A percentile compares a stretch with the other conserved stretches of the same genome.
Evolutionary conservation across 2,797 vertebrate species (phyloP).

Genomic region (Pangasius mekongensis): DNA sequence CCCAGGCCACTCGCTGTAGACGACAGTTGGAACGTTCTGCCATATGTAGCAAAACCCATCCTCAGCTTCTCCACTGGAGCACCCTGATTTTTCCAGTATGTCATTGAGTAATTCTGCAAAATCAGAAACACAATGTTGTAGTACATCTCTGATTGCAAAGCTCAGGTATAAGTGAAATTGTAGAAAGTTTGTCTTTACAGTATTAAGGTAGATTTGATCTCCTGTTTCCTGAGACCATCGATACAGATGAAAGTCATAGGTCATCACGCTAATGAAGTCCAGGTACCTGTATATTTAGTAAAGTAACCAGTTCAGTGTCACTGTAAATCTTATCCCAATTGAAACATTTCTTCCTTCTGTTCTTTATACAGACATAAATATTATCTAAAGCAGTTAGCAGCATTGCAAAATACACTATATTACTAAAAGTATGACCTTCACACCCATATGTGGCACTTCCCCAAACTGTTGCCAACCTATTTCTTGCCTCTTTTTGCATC

Average conservation of each 20-base stretch:
- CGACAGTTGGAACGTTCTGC: constrained; percentile 72
- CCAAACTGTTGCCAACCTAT: too few species aligned
- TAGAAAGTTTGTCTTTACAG: constrained; percentile 63
- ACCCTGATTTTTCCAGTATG: too few species aligned
- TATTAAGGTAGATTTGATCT: constrained; percentile 70
- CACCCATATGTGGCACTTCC: too few species aligned
- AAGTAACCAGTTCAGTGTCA: neutral
- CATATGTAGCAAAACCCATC: constrained; percentile 81
- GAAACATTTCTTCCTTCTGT: neutral
- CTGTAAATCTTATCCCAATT: neutral
- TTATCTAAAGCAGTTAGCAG: too few species aligned
- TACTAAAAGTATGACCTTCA: too few species aligned
- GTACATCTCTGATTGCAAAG: neutral
- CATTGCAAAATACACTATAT: too few species aligned
- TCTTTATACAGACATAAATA: too few species aligned
- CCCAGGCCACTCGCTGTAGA: constrained; percentile 61
- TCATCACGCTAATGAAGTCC: constrained; percentile 82
- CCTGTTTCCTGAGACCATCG: constrained; percentile 68
- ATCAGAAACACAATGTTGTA: neutral
- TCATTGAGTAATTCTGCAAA: constrained; percentile 77
- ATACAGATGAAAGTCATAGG: constrained; percentile 80
- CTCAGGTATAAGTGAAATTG: neutral
- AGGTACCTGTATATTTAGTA: constrained; percentile 68
- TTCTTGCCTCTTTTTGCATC: too few species aligned
- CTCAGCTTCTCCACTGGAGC: constrained; percentile 79